These are phyloP conservation scores for Simalia tracyae DNA, from an alignment of 2,797 vertebrate species.

Conservation along the genomic window DNA sequence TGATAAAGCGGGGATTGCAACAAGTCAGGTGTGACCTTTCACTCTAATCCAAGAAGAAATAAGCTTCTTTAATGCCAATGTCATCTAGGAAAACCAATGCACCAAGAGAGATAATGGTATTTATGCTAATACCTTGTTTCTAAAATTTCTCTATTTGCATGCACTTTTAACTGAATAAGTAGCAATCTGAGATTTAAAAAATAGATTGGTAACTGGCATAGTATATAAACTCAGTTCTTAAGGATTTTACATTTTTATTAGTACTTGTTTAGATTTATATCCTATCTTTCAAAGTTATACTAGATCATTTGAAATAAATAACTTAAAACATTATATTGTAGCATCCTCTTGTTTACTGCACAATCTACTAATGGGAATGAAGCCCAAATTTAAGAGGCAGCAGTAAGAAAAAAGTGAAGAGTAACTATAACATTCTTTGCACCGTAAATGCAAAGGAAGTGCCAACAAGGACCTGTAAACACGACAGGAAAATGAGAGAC, in stretches of 20 bases:
- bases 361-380: not conserved
- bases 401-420: not conserved
- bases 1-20: not conserved
- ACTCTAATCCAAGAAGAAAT: not conserved
- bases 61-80: not conserved
- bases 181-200: not conserved
- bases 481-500: not conserved
- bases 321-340: not conserved
- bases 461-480: not conserved
- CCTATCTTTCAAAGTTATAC: not conserved
- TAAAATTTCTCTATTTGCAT: not conserved
- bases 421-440: not conserved
- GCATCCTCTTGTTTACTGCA: not conserved
- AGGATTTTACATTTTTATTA: not conserved
- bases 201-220: not conserved
- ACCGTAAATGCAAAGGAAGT: not conserved
- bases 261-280: not conserved
- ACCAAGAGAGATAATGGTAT: not conserved
- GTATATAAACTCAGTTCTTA: not conserved
- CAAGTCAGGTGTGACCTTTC: not conserved
- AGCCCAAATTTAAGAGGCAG: not conserved
- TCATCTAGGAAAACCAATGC: not conserved
- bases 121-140: not conserved
- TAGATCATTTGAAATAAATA: not conserved
- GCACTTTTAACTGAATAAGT: not conserved